These are phyloP conservation scores for Epistrophe eligans DNA, from an alignment of 2,888 invertebrate genomes.

Conservation along the genomic window DNA sequence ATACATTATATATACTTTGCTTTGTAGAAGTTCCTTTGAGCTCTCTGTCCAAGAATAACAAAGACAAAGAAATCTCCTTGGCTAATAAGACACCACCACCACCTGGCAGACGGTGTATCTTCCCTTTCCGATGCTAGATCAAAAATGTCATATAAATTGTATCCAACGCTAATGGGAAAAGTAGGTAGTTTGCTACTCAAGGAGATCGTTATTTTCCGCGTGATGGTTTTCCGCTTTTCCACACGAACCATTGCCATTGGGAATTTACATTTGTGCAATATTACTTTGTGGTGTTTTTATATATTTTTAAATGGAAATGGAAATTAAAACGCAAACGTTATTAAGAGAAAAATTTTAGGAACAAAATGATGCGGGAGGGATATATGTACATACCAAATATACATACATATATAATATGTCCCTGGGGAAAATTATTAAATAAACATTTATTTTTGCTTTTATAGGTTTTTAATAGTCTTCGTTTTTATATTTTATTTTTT, in stretches of 20 bases:
- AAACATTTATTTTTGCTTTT: slow-evolving; percentile 57
- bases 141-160: slow-evolving; percentile 71
- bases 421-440: slow-evolving; percentile 43
- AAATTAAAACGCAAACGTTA: not conserved
- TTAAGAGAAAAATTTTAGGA: not conserved
- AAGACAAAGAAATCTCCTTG: slow-evolving; percentile 3
- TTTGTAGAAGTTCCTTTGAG: slow-evolving; percentile 54
- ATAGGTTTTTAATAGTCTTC: slow-evolving; percentile 42
- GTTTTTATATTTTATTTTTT: not conserved
- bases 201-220: slow-evolving; percentile 59
- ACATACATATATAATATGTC: not conserved
- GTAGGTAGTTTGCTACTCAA: slow-evolving; percentile 59
- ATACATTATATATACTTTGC: slow-evolving; percentile 7
- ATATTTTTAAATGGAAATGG: slow-evolving; percentile 29
- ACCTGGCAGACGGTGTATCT: slow-evolving; percentile 49
- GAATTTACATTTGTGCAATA: slow-evolving; percentile 36
- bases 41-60: slow-evolving; percentile 63
- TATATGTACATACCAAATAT: too few relatives aligned
- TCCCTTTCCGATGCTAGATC: slow-evolving; percentile 44
- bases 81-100: slow-evolving; percentile 26
- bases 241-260: slow-evolving; percentile 1
- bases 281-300: slow-evolving; percentile 40
- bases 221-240: slow-evolving; percentile 56
- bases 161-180: slow-evolving; percentile 66
- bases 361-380: slow-evolving; percentile 8